Percentiles rank a stretch among this genome's conserved stretches.
phyloP scores from a whole-genome alignment of 37 sponge, comb jelly and placozoan genomes.

The Axinella damicornis region DNA sequence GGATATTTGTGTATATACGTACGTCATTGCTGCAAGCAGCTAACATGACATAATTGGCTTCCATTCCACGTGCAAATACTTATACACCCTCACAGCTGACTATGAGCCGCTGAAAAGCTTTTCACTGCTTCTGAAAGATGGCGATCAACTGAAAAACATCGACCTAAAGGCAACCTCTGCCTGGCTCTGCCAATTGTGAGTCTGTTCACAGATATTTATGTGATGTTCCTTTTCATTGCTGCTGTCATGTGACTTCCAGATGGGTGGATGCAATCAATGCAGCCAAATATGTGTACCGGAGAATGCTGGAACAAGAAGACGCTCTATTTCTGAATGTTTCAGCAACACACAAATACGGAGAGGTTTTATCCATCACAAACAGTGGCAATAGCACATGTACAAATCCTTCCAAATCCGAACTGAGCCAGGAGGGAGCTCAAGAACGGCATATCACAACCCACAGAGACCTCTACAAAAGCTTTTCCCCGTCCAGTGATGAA shows the following conservation, averaged over 20 bases:
- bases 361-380: not conserved
- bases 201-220: not conserved
- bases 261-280: constrained; percentile 49
- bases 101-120: constrained; percentile 57
- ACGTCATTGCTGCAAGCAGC: too few species aligned
- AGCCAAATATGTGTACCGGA: constrained; percentile 40
- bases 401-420: too few species aligned
- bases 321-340: not conserved
- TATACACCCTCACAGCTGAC: not conserved
- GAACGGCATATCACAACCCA: too few species aligned
- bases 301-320: constrained; percentile 36
- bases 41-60: too few species aligned
- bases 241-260: constrained; percentile 13
- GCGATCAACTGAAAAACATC: not conserved
- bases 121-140: constrained; percentile 34
- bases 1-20: too few species aligned
- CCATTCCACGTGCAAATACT: too few species aligned
- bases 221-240: too few species aligned
- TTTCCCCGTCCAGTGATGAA: too few species aligned
- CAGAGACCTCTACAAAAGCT: too few species aligned
- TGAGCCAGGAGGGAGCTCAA: too few species aligned
- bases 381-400: not conserved
- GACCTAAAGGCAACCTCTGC: constrained; percentile 39
- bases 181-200: constrained; percentile 43
- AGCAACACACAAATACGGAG: too few species aligned